Evolutionary conservation across 2,888 invertebrate species (phyloP).

Genomic region (Sicus ferrugineus): DNA sequence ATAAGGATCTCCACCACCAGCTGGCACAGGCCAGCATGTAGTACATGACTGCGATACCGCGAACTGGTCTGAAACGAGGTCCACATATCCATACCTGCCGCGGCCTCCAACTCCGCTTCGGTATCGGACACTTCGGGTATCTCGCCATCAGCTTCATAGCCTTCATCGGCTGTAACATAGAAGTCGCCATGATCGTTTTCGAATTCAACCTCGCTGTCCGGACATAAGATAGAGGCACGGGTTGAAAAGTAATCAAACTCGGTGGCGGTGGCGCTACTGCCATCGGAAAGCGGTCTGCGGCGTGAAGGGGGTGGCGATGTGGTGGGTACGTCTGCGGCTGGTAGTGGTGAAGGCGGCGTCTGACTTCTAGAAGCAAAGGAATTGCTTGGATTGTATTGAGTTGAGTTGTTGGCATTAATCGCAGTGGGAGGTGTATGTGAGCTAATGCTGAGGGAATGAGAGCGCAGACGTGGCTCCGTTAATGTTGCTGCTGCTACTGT

Average conservation of each 20-base stretch:
- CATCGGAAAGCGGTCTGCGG: conserved; percentile 49
- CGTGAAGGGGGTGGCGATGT: conserved; percentile 49
- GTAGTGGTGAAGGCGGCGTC: conserved; percentile 35
- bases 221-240: conserved; percentile 55
- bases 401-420: conserved; percentile 33
- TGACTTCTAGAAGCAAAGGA: conserved; percentile 38
- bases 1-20: conserved; percentile 61
- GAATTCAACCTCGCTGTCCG: conserved; percentile 60
- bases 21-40: conserved; percentile 61
- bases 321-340: conserved; percentile 43
- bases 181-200: conserved; percentile 61
- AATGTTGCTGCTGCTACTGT: conserved; percentile 15
- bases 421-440: conserved; percentile 30
- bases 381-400: conserved; percentile 32
- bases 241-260: conserved; percentile 61
- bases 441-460: conserved; percentile 47
- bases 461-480: too few species aligned
- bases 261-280: conserved; percentile 51
- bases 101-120: conserved; percentile 49
- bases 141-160: conserved; percentile 65
- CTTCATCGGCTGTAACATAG: conserved; percentile 62
- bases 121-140: conserved; percentile 58
- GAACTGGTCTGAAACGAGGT: conserved; percentile 58
- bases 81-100: conserved; percentile 52
- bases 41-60: conserved; percentile 58